Base-by-base conservation (phyloP, 2,888 invertebrate genomes). In the Drosophila prostipennis region DNA sequence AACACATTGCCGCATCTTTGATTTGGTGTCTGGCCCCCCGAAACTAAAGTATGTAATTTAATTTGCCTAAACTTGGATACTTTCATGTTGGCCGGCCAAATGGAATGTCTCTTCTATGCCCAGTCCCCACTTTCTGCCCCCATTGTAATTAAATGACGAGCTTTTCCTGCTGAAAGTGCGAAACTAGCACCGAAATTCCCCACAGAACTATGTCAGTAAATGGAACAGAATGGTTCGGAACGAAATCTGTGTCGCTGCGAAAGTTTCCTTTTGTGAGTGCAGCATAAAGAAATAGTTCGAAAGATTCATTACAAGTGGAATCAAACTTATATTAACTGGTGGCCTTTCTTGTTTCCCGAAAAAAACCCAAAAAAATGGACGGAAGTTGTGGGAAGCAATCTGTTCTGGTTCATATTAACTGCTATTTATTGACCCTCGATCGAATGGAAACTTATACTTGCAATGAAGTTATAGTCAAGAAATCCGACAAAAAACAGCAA, bases 1-100 rank as follows among this genome's bases (percentile, higher is more conserved):
- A 76, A 60, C 69, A 68, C 75, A 74, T 73, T 72, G 79, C 79
- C 73, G 75, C 83, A 81, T 86, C 83, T 77, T 82, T 82, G 86
- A 80, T 82, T 85, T 87, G 79, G 68, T 69, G 71, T 65, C 65
- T 69, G 46, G 37, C 37, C 26, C 39, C 63, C 80, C 69, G 59
- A 71, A 53, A 71, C 74, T 83, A 72, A 82, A 72, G 79, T 87
- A 78, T 79, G 68, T 83, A 83, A 83, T 83, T 83, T 83, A 81
- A 83, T 83, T 83, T 83, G 78, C 85, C 78, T 81, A 74, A 82
- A 87, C 72, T 85, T 81, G 68, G 78, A 46, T 60, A 53, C 72
- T 72, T 74, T 73, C 68, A 73, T 72, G 68, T 73, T 67, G 49
- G 45, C 73, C 42, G 52, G 32, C 42, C 64, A 60, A 77, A 77